Conservation (phyloP, 2,113 vertebrate species). For the Egretta garzetta region DNA sequence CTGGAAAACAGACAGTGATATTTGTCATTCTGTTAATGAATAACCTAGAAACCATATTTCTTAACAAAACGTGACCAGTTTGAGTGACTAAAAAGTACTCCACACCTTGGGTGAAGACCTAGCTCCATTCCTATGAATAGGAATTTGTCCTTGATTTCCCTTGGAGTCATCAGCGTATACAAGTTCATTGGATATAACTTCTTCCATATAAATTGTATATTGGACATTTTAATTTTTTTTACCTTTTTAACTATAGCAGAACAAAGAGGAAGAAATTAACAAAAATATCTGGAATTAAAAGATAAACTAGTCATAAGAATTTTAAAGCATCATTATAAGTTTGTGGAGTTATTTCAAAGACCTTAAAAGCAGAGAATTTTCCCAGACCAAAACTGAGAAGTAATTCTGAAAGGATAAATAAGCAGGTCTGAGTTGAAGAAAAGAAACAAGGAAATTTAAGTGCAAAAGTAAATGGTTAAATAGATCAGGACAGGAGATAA, state of each 20-base stretch:
- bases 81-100: not conserved
- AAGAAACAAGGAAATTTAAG: not conserved
- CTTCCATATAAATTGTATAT: not conserved
- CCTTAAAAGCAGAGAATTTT: not conserved
- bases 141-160: not conserved
- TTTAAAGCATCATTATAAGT: not conserved
- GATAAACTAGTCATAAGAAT: not conserved
- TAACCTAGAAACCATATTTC: not conserved
- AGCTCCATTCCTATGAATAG: not conserved
- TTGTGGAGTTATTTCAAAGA: not conserved
- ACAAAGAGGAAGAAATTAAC: not conserved
- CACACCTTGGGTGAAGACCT: not conserved
- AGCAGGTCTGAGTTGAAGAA: not conserved
- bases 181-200: not conserved
- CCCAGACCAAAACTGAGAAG: not conserved
- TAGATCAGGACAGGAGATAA: not conserved
- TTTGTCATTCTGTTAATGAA: not conserved
- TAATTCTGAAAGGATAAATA: not conserved
- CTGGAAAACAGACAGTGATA: not conserved
- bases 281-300: not conserved
- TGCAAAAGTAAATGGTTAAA: not conserved
- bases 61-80: not conserved
- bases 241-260: not conserved
- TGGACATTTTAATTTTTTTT: not conserved
- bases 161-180: not conserved